Percentiles rank a stretch among this genome's conserved stretches.
phyloP scores from a whole-genome alignment of 2,888 invertebrate genomes.

The Abscondita cerata region DNA sequence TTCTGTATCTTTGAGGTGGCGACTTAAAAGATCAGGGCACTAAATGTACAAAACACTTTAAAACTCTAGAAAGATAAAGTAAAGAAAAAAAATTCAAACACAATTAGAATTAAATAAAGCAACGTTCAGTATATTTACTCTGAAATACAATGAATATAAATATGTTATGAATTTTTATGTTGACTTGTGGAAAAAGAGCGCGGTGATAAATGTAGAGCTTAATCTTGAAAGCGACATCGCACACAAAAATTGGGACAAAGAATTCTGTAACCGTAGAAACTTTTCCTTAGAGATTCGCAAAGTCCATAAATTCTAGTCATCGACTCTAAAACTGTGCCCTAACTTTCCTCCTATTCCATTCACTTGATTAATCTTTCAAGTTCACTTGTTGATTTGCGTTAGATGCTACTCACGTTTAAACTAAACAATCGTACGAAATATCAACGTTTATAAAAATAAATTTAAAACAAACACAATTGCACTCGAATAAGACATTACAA shows the following conservation, averaged over 20 bases:
- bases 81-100: no score
- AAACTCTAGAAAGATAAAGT: no score
- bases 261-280: slow-evolving; percentile 22
- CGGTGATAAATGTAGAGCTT: slow-evolving; percentile 7
- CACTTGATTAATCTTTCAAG: slow-evolving; percentile 30
- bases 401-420: slow-evolving; percentile 10
- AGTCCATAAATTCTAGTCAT: slow-evolving; percentile 30
- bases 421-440: background rate
- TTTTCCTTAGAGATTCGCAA: slow-evolving; percentile 18
- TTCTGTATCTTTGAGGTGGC: no score
- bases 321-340: slow-evolving; percentile 28
- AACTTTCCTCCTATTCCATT: slow-evolving; percentile 24
- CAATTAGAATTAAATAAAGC: no score
- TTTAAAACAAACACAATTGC: background rate
- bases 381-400: slow-evolving; percentile 30
- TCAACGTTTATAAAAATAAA: background rate
- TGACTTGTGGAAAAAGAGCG: background rate
- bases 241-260: slow-evolving; percentile 17
- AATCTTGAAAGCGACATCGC: slow-evolving; percentile 6
- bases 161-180: slow-evolving; percentile 1
- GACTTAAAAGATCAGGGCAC: no score
- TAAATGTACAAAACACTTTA: no score
- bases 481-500: background rate
- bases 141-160: no score
- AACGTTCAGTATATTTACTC: no score